These are phyloP conservation scores for Mastomys natalensis DNA, from an alignment of 2,113 vertebrate species.

Conservation along the genomic window DNA sequence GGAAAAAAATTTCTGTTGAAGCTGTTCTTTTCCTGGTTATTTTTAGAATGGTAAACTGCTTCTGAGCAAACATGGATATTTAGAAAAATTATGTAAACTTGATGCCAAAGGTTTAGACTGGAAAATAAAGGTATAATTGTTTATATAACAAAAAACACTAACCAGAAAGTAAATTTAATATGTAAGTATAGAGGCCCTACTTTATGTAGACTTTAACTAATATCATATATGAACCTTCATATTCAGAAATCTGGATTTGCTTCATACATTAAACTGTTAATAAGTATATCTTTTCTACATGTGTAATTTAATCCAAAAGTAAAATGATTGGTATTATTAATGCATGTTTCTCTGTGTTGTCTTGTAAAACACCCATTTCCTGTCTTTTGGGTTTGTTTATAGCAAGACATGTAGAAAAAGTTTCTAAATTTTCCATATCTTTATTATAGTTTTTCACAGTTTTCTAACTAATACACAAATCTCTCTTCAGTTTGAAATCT, in stretches of 20 bases:
- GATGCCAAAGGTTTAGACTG: slow-evolving; percentile 93
- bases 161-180: slow-evolving; percentile 92
- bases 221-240: slow-evolving; percentile 93
- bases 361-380: slow-evolving; percentile 60
- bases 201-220: slow-evolving; percentile 92
- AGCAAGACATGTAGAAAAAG: slow-evolving; percentile 57
- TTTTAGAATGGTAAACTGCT: slow-evolving; percentile 93
- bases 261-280: slow-evolving; percentile 94
- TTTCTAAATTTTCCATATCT: slow-evolving; percentile 40
- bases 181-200: slow-evolving; percentile 92
- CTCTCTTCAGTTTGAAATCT: slow-evolving; percentile 41
- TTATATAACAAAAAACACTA: slow-evolving; percentile 92
- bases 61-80: slow-evolving; percentile 92
- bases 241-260: slow-evolving; percentile 93
- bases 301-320: slow-evolving; percentile 86
- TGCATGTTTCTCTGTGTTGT: slow-evolving; percentile 45
- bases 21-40: slow-evolving; percentile 91
- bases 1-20: slow-evolving; percentile 89
- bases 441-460: slow-evolving; percentile 50
- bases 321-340: slow-evolving; percentile 75
- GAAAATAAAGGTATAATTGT: slow-evolving; percentile 93
- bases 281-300: slow-evolving; percentile 89
- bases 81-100: slow-evolving; percentile 92
- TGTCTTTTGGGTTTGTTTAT: slow-evolving; percentile 57
- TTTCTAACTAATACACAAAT: slow-evolving; percentile 54